A percentile compares a stretch with the other conserved stretches of the same genome.
phyloP scores from a whole-genome alignment of 2,797 vertebrate species.

The Podarcis siculus region DNA sequence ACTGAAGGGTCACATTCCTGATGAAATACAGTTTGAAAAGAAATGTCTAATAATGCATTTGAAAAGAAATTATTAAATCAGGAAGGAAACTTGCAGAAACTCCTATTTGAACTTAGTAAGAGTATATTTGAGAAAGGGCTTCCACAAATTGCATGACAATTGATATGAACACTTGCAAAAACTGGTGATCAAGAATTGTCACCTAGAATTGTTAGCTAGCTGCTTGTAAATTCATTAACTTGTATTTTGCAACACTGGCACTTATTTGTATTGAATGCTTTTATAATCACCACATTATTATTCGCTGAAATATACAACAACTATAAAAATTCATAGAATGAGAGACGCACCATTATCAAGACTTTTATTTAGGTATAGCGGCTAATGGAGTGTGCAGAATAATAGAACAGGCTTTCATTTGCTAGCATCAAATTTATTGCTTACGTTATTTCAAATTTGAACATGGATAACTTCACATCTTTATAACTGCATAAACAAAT shows the following conservation, averaged over 20 bases:
- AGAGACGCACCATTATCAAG: constrained; percentile 75
- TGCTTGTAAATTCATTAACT: constrained; percentile 74
- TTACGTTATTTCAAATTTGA: constrained; percentile 69
- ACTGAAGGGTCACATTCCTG: neutral
- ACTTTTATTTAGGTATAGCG: constrained; percentile 73
- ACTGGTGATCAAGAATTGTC: constrained; percentile 75
- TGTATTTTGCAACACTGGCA: constrained; percentile 64
- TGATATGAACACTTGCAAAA: constrained; percentile 72
- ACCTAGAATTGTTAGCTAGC: constrained; percentile 75
- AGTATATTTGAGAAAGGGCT: constrained; percentile 71
- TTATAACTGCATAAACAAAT: constrained; percentile 63
- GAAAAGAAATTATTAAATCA: constrained; percentile 63
- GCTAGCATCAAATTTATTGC: constrained; percentile 63
- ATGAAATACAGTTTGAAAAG: constrained; percentile 1
- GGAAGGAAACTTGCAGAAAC: constrained; percentile 68
- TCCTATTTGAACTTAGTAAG: constrained; percentile 67
- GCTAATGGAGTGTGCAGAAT: constrained; percentile 76
- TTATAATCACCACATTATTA: constrained; percentile 76
- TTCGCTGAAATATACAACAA: constrained; percentile 77
- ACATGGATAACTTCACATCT: constrained; percentile 45
- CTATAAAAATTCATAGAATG: constrained; percentile 80
- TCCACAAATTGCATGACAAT: constrained; percentile 71
- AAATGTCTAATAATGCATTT: constrained; percentile 34
- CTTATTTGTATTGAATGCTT: constrained; percentile 66
- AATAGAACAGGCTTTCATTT: constrained; percentile 65